Base-by-base conservation (phyloP, 2,797 vertebrate genomes). In the Steatocranus sp. region DNA sequence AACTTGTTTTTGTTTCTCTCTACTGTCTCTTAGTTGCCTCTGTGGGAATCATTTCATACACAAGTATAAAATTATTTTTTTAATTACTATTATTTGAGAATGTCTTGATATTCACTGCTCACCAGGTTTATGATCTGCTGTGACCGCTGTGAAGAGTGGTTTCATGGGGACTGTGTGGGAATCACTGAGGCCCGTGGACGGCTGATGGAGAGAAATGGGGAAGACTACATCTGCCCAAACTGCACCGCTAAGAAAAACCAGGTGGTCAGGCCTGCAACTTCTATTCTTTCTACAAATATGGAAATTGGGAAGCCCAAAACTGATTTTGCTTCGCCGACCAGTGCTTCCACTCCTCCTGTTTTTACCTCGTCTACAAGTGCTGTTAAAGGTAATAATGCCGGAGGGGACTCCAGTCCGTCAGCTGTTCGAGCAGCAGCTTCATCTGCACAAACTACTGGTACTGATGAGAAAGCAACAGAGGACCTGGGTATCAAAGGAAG, bases 111-210 rank as follows among this genome's bases (percentile, higher is more conserved):
- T 82, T 34, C 38, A 85, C 58, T 83, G 49, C 18, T 91, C 80
- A n/a, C n/a, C 88, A 99, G 99, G 94, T 99, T 99, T 94, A 99
- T 99, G 99, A 99, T 99, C 91, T 99, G 99, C 95, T 99, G 99
- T 61, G 99, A 99, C 91, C 97, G 98, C 82, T 99, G 99, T 56
- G 98, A 99, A 90, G 99, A 99, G 38, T 99, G 99, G 99, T 99
- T 99, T 94, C 99, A 99, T 2, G 99, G 99, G 4, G 96, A 99
- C 93, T 99, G 99, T 14, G 98, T 99, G 81, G 98, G 99, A 88
- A 99, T 99, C 92, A 98, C 99, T 1, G 99, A 99, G 95, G 98
- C 97, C 61, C 98, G 99, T 6, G 99, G 99, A 4, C 95, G 98
- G 20, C 95, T 99, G 27, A 95, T 99, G 96, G 99, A 99, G 89